Evolutionary conservation across 1,140 invertebrate genomes (phyloP).

Genomic region (Cydia fagiglandana): DNA sequence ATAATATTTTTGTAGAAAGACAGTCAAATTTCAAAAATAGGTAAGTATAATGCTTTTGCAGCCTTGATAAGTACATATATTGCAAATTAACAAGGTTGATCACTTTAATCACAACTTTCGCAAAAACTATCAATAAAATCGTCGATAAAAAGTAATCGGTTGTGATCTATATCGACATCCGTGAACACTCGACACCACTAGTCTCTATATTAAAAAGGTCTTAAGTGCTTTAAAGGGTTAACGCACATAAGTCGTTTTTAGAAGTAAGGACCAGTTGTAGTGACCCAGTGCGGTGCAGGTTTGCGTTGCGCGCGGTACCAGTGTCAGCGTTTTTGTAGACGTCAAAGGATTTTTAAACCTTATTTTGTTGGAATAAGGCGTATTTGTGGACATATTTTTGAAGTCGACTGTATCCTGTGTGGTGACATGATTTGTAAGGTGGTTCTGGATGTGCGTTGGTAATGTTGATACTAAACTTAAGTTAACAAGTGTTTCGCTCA

Average conservation of each 20-base stretch:
- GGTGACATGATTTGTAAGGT: slow-evolving; percentile 5
- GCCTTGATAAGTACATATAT: not conserved
- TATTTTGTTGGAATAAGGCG: not conserved
- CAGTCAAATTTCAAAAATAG: not conserved
- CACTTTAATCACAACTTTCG: not conserved
- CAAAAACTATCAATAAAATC: slow-evolving; percentile 7
- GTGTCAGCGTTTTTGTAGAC: slow-evolving; percentile 36
- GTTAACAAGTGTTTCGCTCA: too few species aligned
- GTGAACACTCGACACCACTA: slow-evolving; percentile 41
- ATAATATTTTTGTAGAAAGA: too few species aligned
- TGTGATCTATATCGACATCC: slow-evolving; percentile 40
- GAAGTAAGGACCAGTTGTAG: not conserved
- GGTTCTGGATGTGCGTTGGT: too few species aligned
- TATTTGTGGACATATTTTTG: not conserved
- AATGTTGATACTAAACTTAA: too few species aligned
- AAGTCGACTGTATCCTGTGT: not conserved
- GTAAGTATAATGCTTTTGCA: not conserved
- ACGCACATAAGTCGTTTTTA: not conserved
- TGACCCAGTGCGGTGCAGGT: slow-evolving; percentile 64
- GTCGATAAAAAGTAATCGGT: not conserved
- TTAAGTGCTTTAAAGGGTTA: not conserved
- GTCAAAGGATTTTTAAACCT: not conserved
- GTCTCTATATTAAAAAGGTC: slow-evolving; percentile 15
- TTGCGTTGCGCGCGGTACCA: slow-evolving; percentile 47
- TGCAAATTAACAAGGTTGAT: not conserved